Evolutionary conservation across 2,113 vertebrate genomes (phyloP).

Genomic region (Puffinus mauretanicus): DNA sequence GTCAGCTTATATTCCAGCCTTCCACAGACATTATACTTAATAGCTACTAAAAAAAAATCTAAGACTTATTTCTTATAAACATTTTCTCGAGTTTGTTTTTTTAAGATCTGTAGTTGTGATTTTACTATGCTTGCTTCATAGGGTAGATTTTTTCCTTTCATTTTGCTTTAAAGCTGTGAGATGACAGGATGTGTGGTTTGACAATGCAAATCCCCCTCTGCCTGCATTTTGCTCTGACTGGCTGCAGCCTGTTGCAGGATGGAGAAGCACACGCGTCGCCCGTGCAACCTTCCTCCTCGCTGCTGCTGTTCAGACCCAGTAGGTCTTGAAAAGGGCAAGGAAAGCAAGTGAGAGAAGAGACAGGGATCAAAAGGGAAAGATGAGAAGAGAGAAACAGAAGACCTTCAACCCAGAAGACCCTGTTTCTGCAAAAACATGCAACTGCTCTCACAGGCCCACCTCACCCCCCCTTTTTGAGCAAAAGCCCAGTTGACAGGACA

Average conservation of each 20-base stretch:
- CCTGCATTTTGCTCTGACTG: not conserved
- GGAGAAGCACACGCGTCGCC: rapidly evolving
- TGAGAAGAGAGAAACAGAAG: not conserved
- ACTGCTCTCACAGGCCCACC: not conserved
- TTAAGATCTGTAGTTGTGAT: not conserved
- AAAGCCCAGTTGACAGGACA: not conserved
- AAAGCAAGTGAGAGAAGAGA: not conserved
- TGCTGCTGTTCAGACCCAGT: not conserved
- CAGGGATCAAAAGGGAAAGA: not conserved
- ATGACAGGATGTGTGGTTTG: not conserved
- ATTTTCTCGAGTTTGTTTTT: not conserved
- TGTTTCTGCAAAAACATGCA: not conserved
- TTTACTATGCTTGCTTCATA: not conserved
- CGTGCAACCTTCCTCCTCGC: not conserved
- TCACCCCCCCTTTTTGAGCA: not conserved
- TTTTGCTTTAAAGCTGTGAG: not conserved
- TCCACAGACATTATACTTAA: not conserved
- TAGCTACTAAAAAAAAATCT: not conserved
- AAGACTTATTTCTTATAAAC: not conserved
- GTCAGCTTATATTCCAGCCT: not conserved
- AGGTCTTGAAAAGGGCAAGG: not conserved
- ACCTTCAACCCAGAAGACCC: not conserved
- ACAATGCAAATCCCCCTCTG: not conserved
- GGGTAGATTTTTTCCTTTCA: not conserved
- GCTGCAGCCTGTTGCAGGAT: not conserved